Evolutionary conservation across 1,140 invertebrate species (phyloP).

Genomic region (Bactericera cockerelli): DNA sequence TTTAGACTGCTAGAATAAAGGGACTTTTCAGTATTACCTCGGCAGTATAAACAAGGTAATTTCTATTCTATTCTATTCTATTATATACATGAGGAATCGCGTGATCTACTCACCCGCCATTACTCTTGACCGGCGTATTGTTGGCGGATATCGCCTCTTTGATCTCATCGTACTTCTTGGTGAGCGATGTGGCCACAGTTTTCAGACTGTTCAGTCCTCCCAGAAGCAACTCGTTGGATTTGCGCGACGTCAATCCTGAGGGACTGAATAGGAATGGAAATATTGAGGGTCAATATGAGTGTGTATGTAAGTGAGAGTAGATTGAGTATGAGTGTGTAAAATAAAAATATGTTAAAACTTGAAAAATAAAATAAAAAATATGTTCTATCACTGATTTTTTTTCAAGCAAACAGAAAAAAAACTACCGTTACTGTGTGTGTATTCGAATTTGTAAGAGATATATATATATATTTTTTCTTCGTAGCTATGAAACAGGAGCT

Average conservation of each 20-base stretch:
- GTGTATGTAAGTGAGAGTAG: slow-evolving; percentile 2
- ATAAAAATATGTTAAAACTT: not conserved
- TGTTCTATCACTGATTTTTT: not conserved
- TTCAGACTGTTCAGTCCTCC: slow-evolving; percentile 71
- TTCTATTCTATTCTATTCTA: no score
- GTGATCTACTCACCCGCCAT: slow-evolving; percentile 26
- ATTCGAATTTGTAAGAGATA: no score
- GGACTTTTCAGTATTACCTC: no score
- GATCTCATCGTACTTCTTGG: slow-evolving; percentile 81
- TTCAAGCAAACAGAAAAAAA: slow-evolving; percentile 9
- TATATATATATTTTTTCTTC: no score
- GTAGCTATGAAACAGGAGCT: no score
- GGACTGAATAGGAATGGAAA: slow-evolving; percentile 38
- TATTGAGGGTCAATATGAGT: no score
- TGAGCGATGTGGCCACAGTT: slow-evolving; percentile 67
- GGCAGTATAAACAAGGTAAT: no score
- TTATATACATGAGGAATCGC: no score
- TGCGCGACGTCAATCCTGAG: slow-evolving; percentile 64
- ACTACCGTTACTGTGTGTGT: no score
- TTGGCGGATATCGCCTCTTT: slow-evolving; percentile 80
- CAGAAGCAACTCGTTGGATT: slow-evolving; percentile 72
- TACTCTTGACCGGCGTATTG: slow-evolving; percentile 61
- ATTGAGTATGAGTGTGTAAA: not conserved
- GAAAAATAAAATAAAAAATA: not conserved
- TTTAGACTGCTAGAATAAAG: no score